Conservation (phyloP, 30 jellyfish, hydroid and myxozoan species). For the Rhopilema esculentum region DNA sequence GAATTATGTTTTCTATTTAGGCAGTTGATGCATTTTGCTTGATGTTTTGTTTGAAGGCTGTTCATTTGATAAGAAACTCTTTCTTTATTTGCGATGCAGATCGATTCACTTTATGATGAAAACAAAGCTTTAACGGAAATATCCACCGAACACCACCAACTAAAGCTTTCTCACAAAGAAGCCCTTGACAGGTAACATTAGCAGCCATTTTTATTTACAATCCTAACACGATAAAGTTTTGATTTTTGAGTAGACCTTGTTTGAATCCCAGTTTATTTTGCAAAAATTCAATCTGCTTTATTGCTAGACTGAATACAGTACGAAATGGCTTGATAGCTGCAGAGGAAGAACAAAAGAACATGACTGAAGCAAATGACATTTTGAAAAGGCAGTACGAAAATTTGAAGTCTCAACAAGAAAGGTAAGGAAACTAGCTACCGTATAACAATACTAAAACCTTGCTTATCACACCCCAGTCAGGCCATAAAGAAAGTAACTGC, state of each 20-base stretch:
- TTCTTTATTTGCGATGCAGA: slow-evolving; percentile 1
- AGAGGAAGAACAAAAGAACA: slow-evolving; percentile 67
- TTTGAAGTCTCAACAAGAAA: slow-evolving; percentile 63
- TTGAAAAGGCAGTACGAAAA: slow-evolving; percentile 59
- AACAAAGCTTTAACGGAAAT: slow-evolving; percentile 23
- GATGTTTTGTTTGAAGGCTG: too few species aligned
- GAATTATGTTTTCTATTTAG: too few species aligned
- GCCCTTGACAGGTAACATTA: slow-evolving; percentile 43
- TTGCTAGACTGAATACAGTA: slow-evolving; percentile 46
- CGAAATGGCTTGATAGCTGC: slow-evolving; percentile 55
- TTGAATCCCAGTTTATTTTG: background rate
- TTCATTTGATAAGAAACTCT: too few species aligned
- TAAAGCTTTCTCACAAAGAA: slow-evolving; percentile 32
- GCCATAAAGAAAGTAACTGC: too few species aligned
- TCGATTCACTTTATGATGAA: slow-evolving; percentile 42
- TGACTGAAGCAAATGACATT: slow-evolving; percentile 72
- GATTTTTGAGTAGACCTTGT: background rate
- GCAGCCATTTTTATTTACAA: background rate
- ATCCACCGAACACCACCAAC: slow-evolving; percentile 52
- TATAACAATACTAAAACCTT: too few species aligned
- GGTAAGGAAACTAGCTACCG: slow-evolving; percentile 59
- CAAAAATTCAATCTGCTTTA: background rate
- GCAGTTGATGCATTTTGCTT: background rate
- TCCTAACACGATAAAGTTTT: too few species aligned
- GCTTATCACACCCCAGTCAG: too few species aligned